Evolutionary conservation across 2,113 vertebrate genomes (phyloP).

Genomic region (Helogale parvula): DNA sequence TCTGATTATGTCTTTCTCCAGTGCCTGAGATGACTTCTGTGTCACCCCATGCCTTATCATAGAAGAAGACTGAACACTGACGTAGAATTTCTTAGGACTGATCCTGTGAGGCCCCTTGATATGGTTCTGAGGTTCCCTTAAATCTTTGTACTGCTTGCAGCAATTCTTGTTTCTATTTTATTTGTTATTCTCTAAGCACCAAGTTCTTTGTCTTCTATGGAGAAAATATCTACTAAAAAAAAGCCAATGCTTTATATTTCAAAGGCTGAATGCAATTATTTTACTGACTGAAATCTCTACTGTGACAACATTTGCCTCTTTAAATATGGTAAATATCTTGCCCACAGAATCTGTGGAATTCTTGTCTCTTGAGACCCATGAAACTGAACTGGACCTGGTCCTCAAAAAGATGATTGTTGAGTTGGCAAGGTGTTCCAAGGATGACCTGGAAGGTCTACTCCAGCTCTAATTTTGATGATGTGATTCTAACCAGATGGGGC

Average conservation of each 20-base stretch:
- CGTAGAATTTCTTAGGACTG: not conserved
- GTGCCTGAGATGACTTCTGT: not conserved
- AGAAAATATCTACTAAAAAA: not conserved
- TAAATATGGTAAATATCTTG: slow-evolving; percentile 60
- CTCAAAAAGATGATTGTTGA: slow-evolving; percentile 56
- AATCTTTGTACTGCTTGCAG: not conserved
- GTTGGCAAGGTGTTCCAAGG: slow-evolving; percentile 28
- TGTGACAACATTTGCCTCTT: slow-evolving; percentile 39
- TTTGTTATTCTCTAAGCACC: not conserved
- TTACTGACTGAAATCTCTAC: not conserved
- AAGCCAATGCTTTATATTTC: not conserved
- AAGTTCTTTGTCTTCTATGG: not conserved
- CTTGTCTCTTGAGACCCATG: slow-evolving; percentile 41
- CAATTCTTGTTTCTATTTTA: not conserved
- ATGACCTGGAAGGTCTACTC: slow-evolving; percentile 69
- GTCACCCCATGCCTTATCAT: not conserved
- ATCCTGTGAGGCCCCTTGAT: not conserved
- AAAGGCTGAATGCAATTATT: not conserved
- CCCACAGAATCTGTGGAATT: slow-evolving; percentile 63
- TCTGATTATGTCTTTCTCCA: not conserved
- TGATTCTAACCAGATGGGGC: slow-evolving; percentile 81
- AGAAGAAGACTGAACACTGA: not conserved
- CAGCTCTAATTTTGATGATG: slow-evolving; percentile 63
- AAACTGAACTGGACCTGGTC: slow-evolving; percentile 45
- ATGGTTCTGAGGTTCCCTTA: not conserved